Base-by-base conservation (phyloP, 2,888 invertebrate genomes). In the Lamellibrachia columna region DNA sequence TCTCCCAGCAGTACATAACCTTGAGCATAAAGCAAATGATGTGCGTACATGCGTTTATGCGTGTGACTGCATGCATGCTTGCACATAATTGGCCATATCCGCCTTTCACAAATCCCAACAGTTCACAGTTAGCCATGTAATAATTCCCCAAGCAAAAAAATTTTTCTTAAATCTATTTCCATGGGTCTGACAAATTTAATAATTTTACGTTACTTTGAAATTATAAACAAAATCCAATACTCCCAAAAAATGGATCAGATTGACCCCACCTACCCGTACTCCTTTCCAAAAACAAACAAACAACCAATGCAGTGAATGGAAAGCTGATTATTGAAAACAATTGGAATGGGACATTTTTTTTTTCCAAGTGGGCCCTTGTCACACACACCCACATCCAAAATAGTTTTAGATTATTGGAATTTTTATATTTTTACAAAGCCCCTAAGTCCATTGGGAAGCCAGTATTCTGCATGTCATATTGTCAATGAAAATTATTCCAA, bases 401-500 rank as follows among this genome's bases (percentile, higher is more conserved):
- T 40, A 40, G 40, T 40, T 40, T 40, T 40, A 40, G 40, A 40
- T 40, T 40, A 40, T 40, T 40, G 40, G 40, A 40, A 40, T 40
- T 40, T 40, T 40, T 6, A 15, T 15, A 22, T 15, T 22, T 15
- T 11, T 4, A 3, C 75, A 6, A 75, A 75, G 2, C 2, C 6
- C 75, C 6, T 15, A 75, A 75, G 75, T 22, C 75, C n/a, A n/a
- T 75, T 75, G 75, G 15, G 75, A n/a, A 28, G 9, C n/a, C 90
- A 53, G 9, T 90, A 52, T 60, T 58, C 91, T 90, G 91, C 15
- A n/a, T 92, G 15, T 55, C 6, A n/a, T 92, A 75, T 90, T 52
- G 91, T 52, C n/a, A 91, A 90, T 53, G 93, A 60, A 52, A 53
- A 53, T 92, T 93, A 93, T 75, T 28, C 53, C 90, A 7, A 58